A percentile compares a stretch with the other conserved stretches of the same genome.
Conservation (phyloP, 2,113 vertebrate genomes). For the Pygathrix nemaeus region DNA sequence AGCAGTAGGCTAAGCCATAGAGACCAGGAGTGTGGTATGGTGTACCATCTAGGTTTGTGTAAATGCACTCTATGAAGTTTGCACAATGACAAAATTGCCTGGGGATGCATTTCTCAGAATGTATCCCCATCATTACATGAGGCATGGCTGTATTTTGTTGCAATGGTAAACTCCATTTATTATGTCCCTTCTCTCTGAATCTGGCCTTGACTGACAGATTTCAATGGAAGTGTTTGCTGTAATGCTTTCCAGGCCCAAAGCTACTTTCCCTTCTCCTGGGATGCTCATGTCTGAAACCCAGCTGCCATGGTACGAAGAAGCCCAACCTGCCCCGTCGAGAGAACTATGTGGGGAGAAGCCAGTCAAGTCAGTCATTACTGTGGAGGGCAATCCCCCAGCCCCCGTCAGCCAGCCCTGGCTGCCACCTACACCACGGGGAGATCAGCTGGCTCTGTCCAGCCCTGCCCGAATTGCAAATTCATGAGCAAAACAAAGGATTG, state of each 20-base stretch:
- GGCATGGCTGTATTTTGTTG: not conserved
- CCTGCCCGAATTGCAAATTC: not conserved
- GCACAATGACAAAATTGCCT: not conserved
- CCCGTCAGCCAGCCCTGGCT: accelerated
- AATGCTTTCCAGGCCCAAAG: not conserved
- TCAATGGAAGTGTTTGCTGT: not conserved
- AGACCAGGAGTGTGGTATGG: not conserved
- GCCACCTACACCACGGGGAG: no score
- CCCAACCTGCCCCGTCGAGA: not conserved
- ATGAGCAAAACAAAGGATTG: not conserved
- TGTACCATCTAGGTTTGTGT: not conserved
- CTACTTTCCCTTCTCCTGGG: not conserved
- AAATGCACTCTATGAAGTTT: not conserved
- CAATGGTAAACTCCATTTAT: no score
- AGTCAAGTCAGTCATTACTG: no score
- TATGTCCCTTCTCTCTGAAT: not conserved
- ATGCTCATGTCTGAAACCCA: not conserved
- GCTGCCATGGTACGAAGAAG: not conserved
- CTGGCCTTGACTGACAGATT: not conserved
- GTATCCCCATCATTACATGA: not conserved
- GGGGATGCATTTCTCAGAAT: no score
- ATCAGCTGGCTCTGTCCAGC: not conserved
- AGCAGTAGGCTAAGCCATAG: not conserved
- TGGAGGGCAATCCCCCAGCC: not conserved
- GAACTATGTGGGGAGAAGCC: not conserved